Evolutionary conservation across 2,113 vertebrate genomes (phyloP), one percentile per base, ranked within the genome.

Genomic region (Catharus bicknelli): DNA sequence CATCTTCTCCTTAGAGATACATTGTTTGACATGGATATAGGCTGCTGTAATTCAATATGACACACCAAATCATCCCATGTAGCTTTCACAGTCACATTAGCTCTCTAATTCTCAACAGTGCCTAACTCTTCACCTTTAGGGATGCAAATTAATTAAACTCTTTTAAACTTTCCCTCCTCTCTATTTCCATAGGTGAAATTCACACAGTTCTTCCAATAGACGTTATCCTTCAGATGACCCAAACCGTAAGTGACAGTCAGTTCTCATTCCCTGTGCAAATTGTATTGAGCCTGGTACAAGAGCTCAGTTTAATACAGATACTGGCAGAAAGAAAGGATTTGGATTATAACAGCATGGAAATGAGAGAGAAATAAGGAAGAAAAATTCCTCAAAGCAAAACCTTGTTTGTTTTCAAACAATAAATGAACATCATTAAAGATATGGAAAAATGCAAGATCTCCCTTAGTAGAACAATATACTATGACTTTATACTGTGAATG

Each of bases 71-170:
- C 73, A 93, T 80, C 40, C 29, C 14, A 30, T 10, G 11, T 77
- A 89, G 50, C 50, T 63, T 91, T 90, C 67, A 76, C 14, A 72
- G 50, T 64, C 38, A 61, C 22, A 61, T 92, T 94, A 93, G 78
- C 30, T 58, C 36, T 78, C 38, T 68, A 80, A 90, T 81, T 94
- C 61, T 86, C 53, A 83, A 48, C 34, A 92, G 40, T 53, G 43
- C n/a, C 34, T 93, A 93, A 93, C 73, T 88, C 72, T 45, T 88
- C 90, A 90, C 43, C 54, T 93, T 95, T 83, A 88, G 51, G 53
- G 53, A 90, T 81, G 30, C 27, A 88, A 82, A 94, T 84, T 83
- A 95, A 95, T 94, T 86, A 81, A 94, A 72, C 22, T 43, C 34
- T 61, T 85, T 78, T 66, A 82, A 63, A 87, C 14, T 66, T 75